Base-by-base conservation (phyloP, 2,888 invertebrate genomes). In the Oligia latruncula region DNA sequence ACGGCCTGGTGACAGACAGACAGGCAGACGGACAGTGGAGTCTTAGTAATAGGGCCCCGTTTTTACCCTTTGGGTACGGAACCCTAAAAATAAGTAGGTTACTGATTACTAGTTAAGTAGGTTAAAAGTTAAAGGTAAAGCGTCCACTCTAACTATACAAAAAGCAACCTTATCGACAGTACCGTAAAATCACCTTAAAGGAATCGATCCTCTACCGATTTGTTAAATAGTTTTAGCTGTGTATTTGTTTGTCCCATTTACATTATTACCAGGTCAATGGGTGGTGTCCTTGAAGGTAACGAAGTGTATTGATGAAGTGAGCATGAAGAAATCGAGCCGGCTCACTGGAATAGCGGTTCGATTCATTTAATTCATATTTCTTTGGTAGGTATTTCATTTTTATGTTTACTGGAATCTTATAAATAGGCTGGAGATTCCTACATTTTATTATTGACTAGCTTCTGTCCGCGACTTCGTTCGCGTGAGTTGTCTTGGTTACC, bases 191-290 rank as follows among this genome's bases (percentile, higher is more conserved):
- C 29, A 29, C 29, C 29, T 29, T 29, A 40, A 40, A 77, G 66
- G 71, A 87, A 85, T 85, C 68, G 78, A 80, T 83, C 83, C 70
- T 71, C 71, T 55, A 78, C 66, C 76, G 46, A 84, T 87, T 86
- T 83, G 68, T 81, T 84, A 75, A 82, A 83, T 82, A 81, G n/a
- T n/a, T n/a, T n/a, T n/a, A 80, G 72, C 66, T 79, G 81, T 46
- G 13, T 46, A 46, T 89, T 88, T 86, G 72, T 88, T 87, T 79
- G 76, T 80, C 78, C 78, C 81, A 87, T 87, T 88, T 81, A 73
- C 73, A 71, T 82, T 89, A 89, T 75, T 85, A 77, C 71, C 84
- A 70, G 86, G 68, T 82, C 86, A 83, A 65, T 71, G 40, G 67
- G 29, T 72, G 67, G 29, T 72, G 74, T 64, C 77, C 79, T 86